Conservation (phyloP, 1,140 invertebrate species). For the Hyles vespertilio region DNA sequence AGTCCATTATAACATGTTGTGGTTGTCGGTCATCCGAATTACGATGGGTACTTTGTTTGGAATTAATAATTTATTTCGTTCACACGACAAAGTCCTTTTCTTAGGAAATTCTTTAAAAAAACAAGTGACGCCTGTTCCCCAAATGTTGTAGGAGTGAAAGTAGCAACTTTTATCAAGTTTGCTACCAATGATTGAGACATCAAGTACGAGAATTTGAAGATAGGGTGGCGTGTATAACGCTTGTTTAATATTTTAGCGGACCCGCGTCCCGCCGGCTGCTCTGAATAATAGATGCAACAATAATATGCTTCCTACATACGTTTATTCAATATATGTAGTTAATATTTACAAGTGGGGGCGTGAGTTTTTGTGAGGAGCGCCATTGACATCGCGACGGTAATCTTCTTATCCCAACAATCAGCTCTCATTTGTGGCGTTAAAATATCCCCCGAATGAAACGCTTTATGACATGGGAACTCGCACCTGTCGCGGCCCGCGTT, state of each 20-base stretch:
- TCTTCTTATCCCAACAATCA: constrained; percentile 36
- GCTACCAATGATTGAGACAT: constrained; percentile 35
- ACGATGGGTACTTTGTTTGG: too few species aligned
- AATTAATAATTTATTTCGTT: too few species aligned
- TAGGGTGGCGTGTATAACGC: constrained; percentile 61
- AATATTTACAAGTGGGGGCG: constrained; percentile 8
- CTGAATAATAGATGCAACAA: constrained; percentile 70
- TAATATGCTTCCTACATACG: constrained; percentile 50
- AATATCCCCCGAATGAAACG: constrained; percentile 41
- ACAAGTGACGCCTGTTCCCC: too few species aligned
- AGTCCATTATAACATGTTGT: too few species aligned
- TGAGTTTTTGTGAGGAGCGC: constrained; percentile 15
- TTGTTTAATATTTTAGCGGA: constrained; percentile 71
- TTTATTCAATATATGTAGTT: constrained; percentile 13
- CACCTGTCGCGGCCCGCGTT: constrained; percentile 39
- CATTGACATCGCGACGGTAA: constrained; percentile 29
- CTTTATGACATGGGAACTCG: constrained; percentile 40
- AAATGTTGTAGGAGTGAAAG: background rate
- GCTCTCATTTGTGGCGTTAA: constrained; percentile 35
- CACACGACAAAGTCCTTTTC: too few species aligned
- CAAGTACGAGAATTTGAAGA: constrained; percentile 23
- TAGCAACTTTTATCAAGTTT: constrained; percentile 7
- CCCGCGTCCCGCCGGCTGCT: constrained; percentile 47
- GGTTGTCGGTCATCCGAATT: too few species aligned
- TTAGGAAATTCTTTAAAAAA: too few species aligned